Percentiles rank a stretch among this genome's conserved stretches.
Conservation (phyloP, 2,113 vertebrate species). For the Saccopteryx leptura region DNA sequence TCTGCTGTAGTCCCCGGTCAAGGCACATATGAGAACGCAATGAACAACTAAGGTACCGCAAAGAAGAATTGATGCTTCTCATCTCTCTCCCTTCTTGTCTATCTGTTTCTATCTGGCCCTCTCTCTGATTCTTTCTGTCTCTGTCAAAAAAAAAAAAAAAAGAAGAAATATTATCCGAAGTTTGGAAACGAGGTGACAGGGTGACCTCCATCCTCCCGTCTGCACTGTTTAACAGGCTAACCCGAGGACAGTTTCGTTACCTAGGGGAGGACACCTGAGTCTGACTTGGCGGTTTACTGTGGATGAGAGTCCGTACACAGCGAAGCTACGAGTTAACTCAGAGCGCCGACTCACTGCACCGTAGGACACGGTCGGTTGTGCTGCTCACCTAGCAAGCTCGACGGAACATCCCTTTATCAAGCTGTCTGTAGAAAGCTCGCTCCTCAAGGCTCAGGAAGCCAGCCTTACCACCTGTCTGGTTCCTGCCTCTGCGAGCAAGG, state of each 20-base stretch:
- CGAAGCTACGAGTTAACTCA: neutral
- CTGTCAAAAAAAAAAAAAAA: no score
- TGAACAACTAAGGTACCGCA: no score
- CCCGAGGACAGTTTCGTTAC: fast-evolving
- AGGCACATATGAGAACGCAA: no score
- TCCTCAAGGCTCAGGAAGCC: neutral
- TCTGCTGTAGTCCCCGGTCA: no score
- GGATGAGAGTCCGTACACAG: fast-evolving
- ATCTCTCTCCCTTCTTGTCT: no score
- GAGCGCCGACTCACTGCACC: no score
- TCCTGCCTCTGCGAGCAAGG: no score
- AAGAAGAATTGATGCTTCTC: no score
- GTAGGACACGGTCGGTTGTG: neutral
- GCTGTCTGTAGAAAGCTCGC: neutral
- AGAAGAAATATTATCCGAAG: neutral
- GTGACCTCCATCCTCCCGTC: neutral
- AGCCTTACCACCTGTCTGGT: fast-evolving
- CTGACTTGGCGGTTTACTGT: fast-evolving
- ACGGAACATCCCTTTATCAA: no score
- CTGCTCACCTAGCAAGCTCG: fast-evolving
- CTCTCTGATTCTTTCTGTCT: no score
- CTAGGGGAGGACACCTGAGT: neutral
- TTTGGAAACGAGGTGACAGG: neutral
- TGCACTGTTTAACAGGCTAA: neutral
- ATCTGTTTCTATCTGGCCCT: no score